Conservation (phyloP, 2,888 invertebrate genomes). For the Drosophila prolongata region DNA sequence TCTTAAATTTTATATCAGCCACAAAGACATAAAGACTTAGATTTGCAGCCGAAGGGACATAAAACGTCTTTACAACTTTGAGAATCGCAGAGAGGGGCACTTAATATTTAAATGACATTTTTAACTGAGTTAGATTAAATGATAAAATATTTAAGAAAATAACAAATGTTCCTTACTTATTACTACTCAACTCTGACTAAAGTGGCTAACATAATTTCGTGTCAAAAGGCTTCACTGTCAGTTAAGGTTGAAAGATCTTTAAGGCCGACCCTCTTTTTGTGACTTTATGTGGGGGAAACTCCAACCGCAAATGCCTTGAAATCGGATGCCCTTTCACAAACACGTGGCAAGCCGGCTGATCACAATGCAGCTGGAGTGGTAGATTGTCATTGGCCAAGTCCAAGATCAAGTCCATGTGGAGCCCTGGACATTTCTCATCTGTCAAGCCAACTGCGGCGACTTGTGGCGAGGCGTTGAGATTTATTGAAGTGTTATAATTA, state of each 20-base stretch:
- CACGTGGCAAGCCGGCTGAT: constrained; percentile 31
- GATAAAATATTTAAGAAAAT: too few relatives aligned
- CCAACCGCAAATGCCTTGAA: constrained; percentile 36
- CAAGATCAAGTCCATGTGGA: constrained; percentile 61
- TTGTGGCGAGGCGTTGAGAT: constrained; percentile 72
- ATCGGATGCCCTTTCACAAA: constrained; percentile 36
- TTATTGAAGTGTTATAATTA: constrained; percentile 76
- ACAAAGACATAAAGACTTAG: too few relatives aligned
- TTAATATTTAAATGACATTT: too few relatives aligned
- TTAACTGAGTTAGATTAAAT: too few relatives aligned
- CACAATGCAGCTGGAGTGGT: constrained; percentile 34
- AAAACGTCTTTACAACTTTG: too few relatives aligned
- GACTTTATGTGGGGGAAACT: constrained; percentile 12
- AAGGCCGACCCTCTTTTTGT: constrained; percentile 15
- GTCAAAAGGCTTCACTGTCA: constrained; percentile 32
- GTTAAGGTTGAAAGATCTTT: constrained; percentile 31
- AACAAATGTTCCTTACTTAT: too few relatives aligned
- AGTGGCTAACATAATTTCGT: constrained; percentile 1
- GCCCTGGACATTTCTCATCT: constrained; percentile 46
- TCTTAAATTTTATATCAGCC: too few relatives aligned
- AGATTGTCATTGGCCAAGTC: constrained; percentile 43
- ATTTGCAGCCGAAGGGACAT: too few relatives aligned
- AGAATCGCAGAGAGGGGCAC: too few relatives aligned
- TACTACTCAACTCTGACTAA: background rate
- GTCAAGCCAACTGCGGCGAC: constrained; percentile 61